Conservation (phyloP, 2,888 invertebrate genomes). For the Timandra comae region DNA sequence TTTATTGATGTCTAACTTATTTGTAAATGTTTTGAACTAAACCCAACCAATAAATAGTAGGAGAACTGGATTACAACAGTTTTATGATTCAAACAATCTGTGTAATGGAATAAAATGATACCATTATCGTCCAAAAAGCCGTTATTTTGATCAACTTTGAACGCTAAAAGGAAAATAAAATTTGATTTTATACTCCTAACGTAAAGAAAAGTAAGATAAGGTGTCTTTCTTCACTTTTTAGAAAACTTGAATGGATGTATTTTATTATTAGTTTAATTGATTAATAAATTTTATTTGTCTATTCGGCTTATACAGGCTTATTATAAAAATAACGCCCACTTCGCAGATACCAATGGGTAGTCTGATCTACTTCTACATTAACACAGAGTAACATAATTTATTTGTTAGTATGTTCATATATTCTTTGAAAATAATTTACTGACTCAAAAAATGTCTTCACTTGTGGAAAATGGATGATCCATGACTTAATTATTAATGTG, state of each 20-base stretch:
- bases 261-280: not conserved
- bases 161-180: slow-evolving; percentile 12
- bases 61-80: slow-evolving; percentile 25
- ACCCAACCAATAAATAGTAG: slow-evolving; percentile 32
- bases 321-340: no score
- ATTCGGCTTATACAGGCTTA: no score
- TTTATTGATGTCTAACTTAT: slow-evolving; percentile 47
- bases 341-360: no score
- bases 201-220: slow-evolving; percentile 10
- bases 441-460: no score
- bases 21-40: slow-evolving; percentile 43
- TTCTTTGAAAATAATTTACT: no score
- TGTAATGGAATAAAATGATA: slow-evolving; percentile 35
- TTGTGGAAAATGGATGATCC: no score
- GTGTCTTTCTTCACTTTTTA: not conserved
- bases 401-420: no score
- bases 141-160: slow-evolving; percentile 20
- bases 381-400: no score
- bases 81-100: slow-evolving; percentile 33
- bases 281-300: no score
- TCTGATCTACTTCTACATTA: no score
- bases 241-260: no score
- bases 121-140: slow-evolving; percentile 24
- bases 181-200: slow-evolving; percentile 13
- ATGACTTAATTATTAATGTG: no score